Base-by-base conservation (phyloP, 2,888 invertebrate genomes). In the Octonoba sinensis region DNA sequence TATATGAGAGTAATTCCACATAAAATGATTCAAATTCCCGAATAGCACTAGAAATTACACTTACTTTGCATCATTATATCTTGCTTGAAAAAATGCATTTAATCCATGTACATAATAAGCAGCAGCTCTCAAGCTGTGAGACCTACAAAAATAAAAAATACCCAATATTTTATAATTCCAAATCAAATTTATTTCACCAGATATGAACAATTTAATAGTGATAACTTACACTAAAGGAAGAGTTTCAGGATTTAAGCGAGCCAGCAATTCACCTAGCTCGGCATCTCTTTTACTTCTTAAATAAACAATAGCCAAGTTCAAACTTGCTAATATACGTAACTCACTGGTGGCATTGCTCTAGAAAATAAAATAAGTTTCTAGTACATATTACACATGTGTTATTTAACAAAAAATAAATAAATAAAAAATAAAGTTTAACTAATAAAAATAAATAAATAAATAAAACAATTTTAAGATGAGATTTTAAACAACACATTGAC, bases 21-120 rank as follows among this genome's bases (percentile, higher is more conserved):
- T n/a, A n/a, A n/a, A n/a, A n/a, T n/a, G n/a, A n/a, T n/a, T n/a
- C n/a, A n/a, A n/a, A n/a, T n/a, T n/a, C n/a, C n/a, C n/a, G n/a
- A n/a, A n/a, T 8, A 36, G 36, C 8, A 36, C 8, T 1, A 36
- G 36, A 36, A 36, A 36, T 11, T 6, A 22, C n/a, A 91, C 93
- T 91, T 90, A 97, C 97, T 99, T 99, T 85, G 98, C 97, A 89
- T 99, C 98, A 87, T 97, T 96, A 88, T 96, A 97, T 88, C 96
- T 92, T 83, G 95, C 95, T 88, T 97, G 96, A 90, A 98, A 97
- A 90, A 99, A 99, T 0, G 97, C 96, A 88, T 99, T 97, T 20
- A 99, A 91, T 1, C 98, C 99, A 88, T 97, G 93, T 54, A 99
- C 97, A 89, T 97, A 99, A 90, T 96, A 96, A 0, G 96, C 96